Evolutionary conservation across 2,888 invertebrate species (phyloP), one percentile per base, ranked within the genome.

Genomic region (Drosophila mimetica): DNA sequence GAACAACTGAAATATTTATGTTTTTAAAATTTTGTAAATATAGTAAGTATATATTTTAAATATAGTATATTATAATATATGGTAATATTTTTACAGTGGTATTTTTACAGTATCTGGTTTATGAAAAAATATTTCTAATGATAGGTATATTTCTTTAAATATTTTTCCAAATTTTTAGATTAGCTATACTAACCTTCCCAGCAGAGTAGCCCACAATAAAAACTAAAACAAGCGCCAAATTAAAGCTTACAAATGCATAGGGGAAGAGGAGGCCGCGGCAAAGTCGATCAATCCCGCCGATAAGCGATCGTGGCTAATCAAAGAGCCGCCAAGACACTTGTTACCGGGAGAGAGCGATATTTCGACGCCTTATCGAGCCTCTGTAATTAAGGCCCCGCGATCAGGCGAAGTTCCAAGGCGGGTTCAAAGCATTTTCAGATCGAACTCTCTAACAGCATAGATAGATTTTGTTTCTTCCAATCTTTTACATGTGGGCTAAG

Each of bases 401-500:
- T n/a, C n/a, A 1, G 20, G 22, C 36, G 20, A 55, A 57, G 44
- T 47, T 66, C 14, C 42, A 25, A 34, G 11, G 55, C 55, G 51
- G 50, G 51, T 13, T 25, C 36, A 48, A 48, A 48, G 50, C 53
- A 22, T 37, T 54, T 50, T 61, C 22, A 20, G 64, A 64, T 64
- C 46, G 67, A 66, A 52, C 51, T 69, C 52, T 58, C 70, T 47
- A 57, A 20, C 51, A 34, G 36, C 48, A 11, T 32, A n/a, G 36
- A 37, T 42, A 14, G 37, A 37, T 16, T 37, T 46, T 58, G 39
- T 25, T 25, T 25, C 16, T 44, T 69, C 34, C 9, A 37, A 59
- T 53, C 53, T 70, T 70, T 79, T 70, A 65, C 66, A 84, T 86
- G 75, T 82, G 81, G 82, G 82, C 80, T 81, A 77, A 79, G 77